Conservation (phyloP, 2,888 invertebrate genomes). For the Apamea anceps region DNA sequence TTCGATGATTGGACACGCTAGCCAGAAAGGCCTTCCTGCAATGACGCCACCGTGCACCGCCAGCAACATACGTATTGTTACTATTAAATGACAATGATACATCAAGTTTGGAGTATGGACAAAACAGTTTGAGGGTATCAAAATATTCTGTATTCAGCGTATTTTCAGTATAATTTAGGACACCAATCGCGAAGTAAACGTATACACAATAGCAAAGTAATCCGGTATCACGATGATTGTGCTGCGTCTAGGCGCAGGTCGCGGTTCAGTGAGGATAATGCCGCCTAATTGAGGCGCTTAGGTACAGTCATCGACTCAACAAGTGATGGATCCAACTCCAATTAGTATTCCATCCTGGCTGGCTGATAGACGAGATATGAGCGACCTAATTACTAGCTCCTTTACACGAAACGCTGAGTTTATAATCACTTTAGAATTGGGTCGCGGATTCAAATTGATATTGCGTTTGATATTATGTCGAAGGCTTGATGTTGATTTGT, state of each 20-base stretch:
- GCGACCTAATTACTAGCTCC: slow-evolving; percentile 35
- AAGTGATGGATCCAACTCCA: slow-evolving; percentile 52
- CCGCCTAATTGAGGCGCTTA: slow-evolving; percentile 32
- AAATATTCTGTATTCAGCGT: not conserved
- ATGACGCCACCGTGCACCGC: not conserved
- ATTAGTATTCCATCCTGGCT: slow-evolving; percentile 50
- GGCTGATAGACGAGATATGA: slow-evolving; percentile 14
- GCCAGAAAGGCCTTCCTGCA: not conserved
- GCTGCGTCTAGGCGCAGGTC: not conserved
- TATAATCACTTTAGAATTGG: slow-evolving; percentile 36
- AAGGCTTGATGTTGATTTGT: not conserved
- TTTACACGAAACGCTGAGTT: slow-evolving; percentile 13
- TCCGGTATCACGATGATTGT: not conserved
- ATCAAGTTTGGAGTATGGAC: not conserved
- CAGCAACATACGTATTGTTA: not conserved
- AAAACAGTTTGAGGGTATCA: not conserved
- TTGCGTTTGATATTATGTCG: not conserved
- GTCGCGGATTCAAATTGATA: slow-evolving; percentile 3
- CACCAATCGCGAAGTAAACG: not conserved
- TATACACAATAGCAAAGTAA: slow-evolving; percentile 4
- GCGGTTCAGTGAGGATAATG: slow-evolving; percentile 12
- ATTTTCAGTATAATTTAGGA: not conserved
- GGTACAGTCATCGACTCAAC: slow-evolving; percentile 39
- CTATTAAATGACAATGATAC: not conserved
- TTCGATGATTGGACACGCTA: not conserved